A percentile compares a stretch with the other conserved stretches of the same genome.
These are phyloP conservation scores for Phthorimaea operculella DNA, from an alignment of 1,140 invertebrate genomes.

Conservation along the genomic window DNA sequence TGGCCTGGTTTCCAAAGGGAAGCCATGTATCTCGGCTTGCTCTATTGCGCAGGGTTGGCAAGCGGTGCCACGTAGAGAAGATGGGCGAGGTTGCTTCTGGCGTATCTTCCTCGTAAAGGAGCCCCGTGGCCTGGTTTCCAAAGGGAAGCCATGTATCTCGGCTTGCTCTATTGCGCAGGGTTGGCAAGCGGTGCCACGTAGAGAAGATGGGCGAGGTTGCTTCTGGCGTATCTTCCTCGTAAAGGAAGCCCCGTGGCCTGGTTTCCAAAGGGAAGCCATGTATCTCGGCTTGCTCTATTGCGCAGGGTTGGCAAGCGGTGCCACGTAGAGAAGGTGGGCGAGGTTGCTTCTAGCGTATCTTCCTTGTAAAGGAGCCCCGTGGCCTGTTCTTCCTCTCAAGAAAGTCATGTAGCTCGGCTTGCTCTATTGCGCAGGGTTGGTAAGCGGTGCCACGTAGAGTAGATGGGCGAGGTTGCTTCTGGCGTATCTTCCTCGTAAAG, in stretches of 20 bases:
- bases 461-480: slow-evolving; percentile 52
- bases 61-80: slow-evolving; percentile 46
- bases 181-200: slow-evolving; percentile 39
- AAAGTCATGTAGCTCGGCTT: too few relatives aligned
- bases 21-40: too few relatives aligned
- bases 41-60: slow-evolving; percentile 16
- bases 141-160: too few relatives aligned
- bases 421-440: slow-evolving; percentile 15
- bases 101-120: too few relatives aligned
- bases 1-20: slow-evolving; percentile 76
- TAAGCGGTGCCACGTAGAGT: slow-evolving; percentile 41
- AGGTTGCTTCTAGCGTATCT: too few relatives aligned
- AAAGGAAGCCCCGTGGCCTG: slow-evolving; percentile 74
- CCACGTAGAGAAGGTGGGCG: slow-evolving; percentile 44
- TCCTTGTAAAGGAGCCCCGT: too few relatives aligned
- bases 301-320: slow-evolving; percentile 27
- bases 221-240: slow-evolving; percentile 48
- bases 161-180: slow-evolving; percentile 10
- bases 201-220: slow-evolving; percentile 49
- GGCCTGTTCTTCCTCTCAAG: too few relatives aligned
- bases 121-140: too few relatives aligned
- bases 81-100: slow-evolving; percentile 18
- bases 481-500: slow-evolving; percentile 50
- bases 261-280: slow-evolving; percentile 74
- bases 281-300: too few relatives aligned